Conservation (phyloP, 2,888 invertebrate genomes). For the Maniola hyperantus region DNA sequence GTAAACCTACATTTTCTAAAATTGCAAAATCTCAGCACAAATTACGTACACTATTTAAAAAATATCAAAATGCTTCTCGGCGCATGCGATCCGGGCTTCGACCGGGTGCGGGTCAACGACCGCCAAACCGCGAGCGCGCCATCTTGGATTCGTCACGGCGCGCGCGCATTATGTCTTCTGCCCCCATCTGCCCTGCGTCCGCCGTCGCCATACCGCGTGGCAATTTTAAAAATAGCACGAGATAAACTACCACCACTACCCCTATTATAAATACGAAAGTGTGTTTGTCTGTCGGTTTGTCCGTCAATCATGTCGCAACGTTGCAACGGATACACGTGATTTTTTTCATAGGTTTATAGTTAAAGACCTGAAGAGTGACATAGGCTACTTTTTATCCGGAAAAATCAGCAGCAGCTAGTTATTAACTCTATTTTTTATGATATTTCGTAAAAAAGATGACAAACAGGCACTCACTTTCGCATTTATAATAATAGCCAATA, state of each 20-base stretch:
- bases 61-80: slow-evolving; percentile 52
- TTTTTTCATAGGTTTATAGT: too few species aligned
- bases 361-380: too few species aligned
- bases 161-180: slow-evolving; percentile 70
- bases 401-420: too few species aligned
- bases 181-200: slow-evolving; percentile 46
- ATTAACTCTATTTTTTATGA: too few species aligned
- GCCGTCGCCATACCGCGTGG: slow-evolving; percentile 31
- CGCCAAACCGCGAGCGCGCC: slow-evolving; percentile 78
- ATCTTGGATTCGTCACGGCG: slow-evolving; percentile 79
- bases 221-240: slow-evolving; percentile 23
- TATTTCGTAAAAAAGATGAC: too few species aligned
- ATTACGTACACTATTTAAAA: slow-evolving; percentile 46
- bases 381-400: too few species aligned
- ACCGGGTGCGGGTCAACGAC: slow-evolving; percentile 73
- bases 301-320: too few species aligned
- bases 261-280: too few species aligned
- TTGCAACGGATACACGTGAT: too few species aligned
- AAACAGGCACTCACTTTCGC: too few species aligned
- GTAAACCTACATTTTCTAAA: neutral
- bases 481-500: too few species aligned
- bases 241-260: neutral
- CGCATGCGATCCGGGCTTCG: slow-evolving; percentile 53
- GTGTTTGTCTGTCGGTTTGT: too few species aligned
- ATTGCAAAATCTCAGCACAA: slow-evolving; percentile 18